Percentiles rank a stretch among this genome's conserved stretches.
These are phyloP conservation scores for Oryzias sinensis DNA, from an alignment of 2,797 vertebrate genomes.

Conservation along the genomic window DNA sequence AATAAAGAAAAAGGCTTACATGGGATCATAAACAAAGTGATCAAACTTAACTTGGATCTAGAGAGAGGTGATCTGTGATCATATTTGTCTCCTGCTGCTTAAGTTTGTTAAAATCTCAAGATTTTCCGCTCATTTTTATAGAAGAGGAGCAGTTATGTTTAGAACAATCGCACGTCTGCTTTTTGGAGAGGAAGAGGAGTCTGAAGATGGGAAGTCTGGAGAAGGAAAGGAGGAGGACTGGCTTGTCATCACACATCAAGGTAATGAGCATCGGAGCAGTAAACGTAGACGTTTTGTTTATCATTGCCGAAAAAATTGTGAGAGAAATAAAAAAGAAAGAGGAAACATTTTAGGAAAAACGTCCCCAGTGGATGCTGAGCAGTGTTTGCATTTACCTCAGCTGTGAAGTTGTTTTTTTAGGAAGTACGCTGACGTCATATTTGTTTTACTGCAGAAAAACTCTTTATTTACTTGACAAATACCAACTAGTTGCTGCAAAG, in stretches of 20 bases:
- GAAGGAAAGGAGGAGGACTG: constrained; percentile 87
- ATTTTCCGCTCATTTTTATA: constrained; percentile 28
- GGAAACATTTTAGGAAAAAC: too few species aligned
- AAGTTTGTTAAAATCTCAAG: constrained; percentile 8
- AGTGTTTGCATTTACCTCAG: too few species aligned
- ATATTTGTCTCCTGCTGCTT: constrained; percentile 13
- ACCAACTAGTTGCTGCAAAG: neutral
- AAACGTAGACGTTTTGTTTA: too few species aligned
- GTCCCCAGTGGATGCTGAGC: too few species aligned
- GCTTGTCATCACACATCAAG: constrained; percentile 88
- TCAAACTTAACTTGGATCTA: neutral
- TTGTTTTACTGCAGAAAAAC: neutral
- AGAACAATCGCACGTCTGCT: constrained; percentile 86
- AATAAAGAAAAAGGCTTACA: constrained; percentile 1
- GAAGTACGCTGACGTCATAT: neutral
- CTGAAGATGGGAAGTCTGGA: constrained; percentile 70
- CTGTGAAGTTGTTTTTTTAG: too few species aligned
- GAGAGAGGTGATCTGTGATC: neutral
- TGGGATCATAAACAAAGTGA: neutral
- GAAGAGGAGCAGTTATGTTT: constrained; percentile 78
- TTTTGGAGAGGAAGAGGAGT: constrained; percentile 79
- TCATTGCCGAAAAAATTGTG: too few species aligned
- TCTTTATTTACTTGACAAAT: neutral
- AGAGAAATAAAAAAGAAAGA: too few species aligned
- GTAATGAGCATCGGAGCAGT: constrained; percentile 50